These are phyloP conservation scores for Erythrolamprus reginae DNA, from an alignment of 2,113 vertebrate genomes.

Conservation along the genomic window DNA sequence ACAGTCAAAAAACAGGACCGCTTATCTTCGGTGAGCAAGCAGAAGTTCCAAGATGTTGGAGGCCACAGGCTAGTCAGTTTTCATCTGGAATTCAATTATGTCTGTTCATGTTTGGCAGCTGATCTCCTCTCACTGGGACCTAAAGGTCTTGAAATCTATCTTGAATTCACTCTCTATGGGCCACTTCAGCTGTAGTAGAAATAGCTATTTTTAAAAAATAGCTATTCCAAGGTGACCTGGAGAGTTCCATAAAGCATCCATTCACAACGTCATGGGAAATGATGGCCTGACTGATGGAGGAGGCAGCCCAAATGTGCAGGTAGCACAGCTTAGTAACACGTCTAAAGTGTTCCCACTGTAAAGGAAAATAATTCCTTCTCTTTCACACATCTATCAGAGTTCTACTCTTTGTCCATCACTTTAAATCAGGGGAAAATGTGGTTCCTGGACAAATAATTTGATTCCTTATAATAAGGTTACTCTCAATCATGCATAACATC, in stretches of 20 bases:
- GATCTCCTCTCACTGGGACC: neutral
- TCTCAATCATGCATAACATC: neutral
- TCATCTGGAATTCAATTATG: neutral
- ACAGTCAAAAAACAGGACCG: neutral
- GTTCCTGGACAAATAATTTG: neutral
- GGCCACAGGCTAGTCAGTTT: neutral
- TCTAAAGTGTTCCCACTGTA: neutral
- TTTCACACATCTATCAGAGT: neutral
- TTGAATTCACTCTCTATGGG: neutral
- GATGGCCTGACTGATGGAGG: neutral
- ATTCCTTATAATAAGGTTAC: neutral
- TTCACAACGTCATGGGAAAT: neutral
- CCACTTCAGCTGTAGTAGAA: neutral
- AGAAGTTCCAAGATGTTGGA: neutral
- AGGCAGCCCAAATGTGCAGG: neutral
- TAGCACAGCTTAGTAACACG: neutral
- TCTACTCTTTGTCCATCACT: neutral
- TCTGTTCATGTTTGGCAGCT: neutral
- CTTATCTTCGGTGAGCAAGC: neutral
- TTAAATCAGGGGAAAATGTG: neutral
- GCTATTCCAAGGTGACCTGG: neutral
- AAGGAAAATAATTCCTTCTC: neutral
- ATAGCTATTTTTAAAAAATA: neutral
- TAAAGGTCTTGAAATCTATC: neutral
- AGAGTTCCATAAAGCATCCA: neutral